Conservation (phyloP, 2,113 vertebrate species). For the Gambusia affinis region DNA sequence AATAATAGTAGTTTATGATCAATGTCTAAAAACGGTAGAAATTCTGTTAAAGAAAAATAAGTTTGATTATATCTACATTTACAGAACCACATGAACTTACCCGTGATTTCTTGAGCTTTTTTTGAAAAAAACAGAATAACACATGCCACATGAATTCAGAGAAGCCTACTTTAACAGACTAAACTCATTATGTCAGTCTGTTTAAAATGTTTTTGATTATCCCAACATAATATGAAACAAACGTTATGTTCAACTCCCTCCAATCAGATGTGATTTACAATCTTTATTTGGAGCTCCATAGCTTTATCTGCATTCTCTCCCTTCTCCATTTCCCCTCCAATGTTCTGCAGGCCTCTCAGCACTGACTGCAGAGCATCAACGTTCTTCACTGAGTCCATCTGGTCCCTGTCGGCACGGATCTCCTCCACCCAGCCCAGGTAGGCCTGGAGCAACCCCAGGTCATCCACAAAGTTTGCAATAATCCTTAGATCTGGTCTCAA, state of each 20-base stretch:
- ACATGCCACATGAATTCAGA: not conserved
- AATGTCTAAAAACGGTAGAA: not conserved
- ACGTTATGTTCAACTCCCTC: slow-evolving; percentile 6
- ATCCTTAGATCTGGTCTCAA: slow-evolving; percentile 55
- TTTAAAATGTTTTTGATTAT: not conserved
- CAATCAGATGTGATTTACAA: slow-evolving; percentile 30
- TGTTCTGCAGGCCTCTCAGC: slow-evolving; percentile 58
- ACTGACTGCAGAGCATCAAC: slow-evolving; percentile 67
- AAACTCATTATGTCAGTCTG: not conserved
- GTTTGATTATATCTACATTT: not conserved
- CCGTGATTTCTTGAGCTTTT: not conserved
- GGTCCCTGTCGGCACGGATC: slow-evolving; percentile 65
- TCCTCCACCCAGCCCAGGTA: slow-evolving; percentile 79
- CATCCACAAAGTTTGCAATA: slow-evolving; percentile 70
- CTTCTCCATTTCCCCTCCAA: slow-evolving; percentile 9
- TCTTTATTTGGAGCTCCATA: slow-evolving; percentile 58
- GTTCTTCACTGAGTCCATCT: slow-evolving; percentile 77
- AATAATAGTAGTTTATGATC: not conserved
- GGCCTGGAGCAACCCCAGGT: slow-evolving; percentile 70
- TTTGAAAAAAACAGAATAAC: no score
- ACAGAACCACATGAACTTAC: not conserved
- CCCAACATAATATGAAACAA: not conserved
- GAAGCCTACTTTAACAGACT: not conserved
- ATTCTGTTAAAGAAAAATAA: not conserved
- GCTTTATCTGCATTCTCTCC: slow-evolving; percentile 53